Conservation (phyloP, 2,113 vertebrate species). For the Scalopus aquaticus region DNA sequence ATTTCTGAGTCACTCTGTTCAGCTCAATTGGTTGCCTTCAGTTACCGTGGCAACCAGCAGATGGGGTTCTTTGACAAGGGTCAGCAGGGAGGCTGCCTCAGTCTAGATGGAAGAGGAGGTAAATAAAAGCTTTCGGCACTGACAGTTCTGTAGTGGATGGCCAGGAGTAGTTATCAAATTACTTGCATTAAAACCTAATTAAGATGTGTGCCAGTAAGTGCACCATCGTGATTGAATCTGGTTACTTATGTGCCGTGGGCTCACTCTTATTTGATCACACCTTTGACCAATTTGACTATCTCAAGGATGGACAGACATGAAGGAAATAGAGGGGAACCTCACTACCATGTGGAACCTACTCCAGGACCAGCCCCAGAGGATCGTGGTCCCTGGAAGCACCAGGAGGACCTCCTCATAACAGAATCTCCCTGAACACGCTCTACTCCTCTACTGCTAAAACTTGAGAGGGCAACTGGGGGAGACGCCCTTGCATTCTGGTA, state of each 20-base stretch:
- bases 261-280: conserved; percentile 84
- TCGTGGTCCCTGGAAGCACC: background rate
- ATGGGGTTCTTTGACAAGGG: conserved; percentile 93
- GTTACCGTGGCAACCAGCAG: conserved; percentile 91
- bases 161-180: conserved; percentile 89
- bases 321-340: background rate
- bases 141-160: conserved; percentile 83
- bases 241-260: conserved; percentile 89
- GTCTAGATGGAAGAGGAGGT: conserved; percentile 67
- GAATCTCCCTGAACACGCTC: background rate
- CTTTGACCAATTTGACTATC: conserved; percentile 77
- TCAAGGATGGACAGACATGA: background rate
- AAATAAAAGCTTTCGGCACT: conserved; percentile 82
- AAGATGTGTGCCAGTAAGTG: conserved; percentile 93
- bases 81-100: conserved; percentile 85
- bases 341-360: background rate
- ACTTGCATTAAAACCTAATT: conserved; percentile 97
- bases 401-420: background rate
- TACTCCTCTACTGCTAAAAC: background rate
- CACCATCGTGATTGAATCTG: conserved; percentile 92
- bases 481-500: rapidly evolving
- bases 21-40: conserved; percentile 75
- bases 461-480: background rate
- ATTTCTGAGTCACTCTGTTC: conserved; percentile 65
- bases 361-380: background rate